Evolutionary conservation across 2,888 invertebrate genomes (phyloP).

Genomic region (Parnassius orleans): DNA sequence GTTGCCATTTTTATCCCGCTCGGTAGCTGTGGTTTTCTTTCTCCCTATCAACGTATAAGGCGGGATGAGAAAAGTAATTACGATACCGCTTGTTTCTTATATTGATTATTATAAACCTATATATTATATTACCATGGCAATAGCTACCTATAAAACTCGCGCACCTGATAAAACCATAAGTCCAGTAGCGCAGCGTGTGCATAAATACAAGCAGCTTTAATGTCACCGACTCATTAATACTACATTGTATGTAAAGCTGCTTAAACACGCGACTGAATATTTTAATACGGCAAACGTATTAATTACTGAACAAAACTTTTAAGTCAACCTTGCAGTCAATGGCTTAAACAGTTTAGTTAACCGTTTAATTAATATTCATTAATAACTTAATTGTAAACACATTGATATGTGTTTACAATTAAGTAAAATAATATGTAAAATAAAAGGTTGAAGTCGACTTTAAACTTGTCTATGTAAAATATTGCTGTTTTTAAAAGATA

Average conservation of each 20-base stretch:
- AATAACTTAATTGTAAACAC: too few species aligned
- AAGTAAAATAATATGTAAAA: too few species aligned
- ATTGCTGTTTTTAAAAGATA: slow-evolving; percentile 3
- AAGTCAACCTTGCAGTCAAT: slow-evolving; percentile 2
- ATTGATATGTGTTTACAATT: too few species aligned
- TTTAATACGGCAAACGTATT: slow-evolving; percentile 44
- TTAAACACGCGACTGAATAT: slow-evolving; percentile 44
- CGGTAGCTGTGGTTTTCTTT: too few species aligned
- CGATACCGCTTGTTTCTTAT: too few species aligned
- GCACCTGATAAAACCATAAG: slow-evolving; percentile 6
- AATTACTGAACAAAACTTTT: slow-evolving; percentile 42
- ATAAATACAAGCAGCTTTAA: slow-evolving; percentile 43
- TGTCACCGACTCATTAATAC: slow-evolving; percentile 58
- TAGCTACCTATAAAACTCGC: too few species aligned
- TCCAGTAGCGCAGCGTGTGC: slow-evolving; percentile 28
- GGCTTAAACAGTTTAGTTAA: neutral
- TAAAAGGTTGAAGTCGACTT: neutral
- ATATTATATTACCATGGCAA: too few species aligned
- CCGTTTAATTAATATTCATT: neutral
- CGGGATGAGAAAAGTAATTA: too few species aligned
- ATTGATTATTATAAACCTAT: too few species aligned
- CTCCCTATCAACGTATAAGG: too few species aligned
- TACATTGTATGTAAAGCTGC: slow-evolving; percentile 57
- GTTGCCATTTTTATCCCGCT: too few species aligned
- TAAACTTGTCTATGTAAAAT: neutral